Conservation (phyloP, 2,113 vertebrate species). For the Neolamprologus kungweensis region DNA sequence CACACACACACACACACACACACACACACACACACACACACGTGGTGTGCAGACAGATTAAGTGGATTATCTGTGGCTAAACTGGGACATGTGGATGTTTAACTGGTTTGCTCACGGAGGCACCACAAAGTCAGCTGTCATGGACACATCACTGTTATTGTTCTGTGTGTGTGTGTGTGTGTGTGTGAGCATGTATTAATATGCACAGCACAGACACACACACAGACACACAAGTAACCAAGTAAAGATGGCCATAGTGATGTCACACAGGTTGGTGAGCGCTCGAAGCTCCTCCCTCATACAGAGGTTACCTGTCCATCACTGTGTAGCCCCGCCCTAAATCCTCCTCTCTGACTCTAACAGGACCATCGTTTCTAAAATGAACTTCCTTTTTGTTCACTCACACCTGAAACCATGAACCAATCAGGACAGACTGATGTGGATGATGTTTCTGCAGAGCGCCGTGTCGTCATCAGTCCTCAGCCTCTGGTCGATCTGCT, state of each 20-base stretch:
- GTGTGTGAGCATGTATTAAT: too few species aligned
- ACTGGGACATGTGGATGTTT: constrained; percentile 25
- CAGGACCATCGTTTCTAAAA: neutral
- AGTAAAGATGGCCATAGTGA: neutral
- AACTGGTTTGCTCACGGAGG: neutral
- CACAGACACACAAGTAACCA: neutral
- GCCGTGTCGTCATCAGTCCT: neutral
- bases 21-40: rapidly evolving
- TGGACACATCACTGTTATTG: neutral
- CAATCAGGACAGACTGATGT: neutral
- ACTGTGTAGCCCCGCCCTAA: neutral
- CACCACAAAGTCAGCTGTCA: neutral
- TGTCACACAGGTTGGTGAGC: neutral
- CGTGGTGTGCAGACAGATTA: neutral
- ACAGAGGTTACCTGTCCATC: neutral
- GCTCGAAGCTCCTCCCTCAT: neutral
- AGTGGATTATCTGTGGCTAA: constrained; percentile 48
- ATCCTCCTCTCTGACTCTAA: neutral
- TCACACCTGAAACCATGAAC: neutral
- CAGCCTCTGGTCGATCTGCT: neutral
- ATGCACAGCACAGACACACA: neutral
- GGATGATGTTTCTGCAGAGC: too few species aligned
- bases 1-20: too few species aligned
- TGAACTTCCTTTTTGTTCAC: neutral
- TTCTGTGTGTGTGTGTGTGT: neutral